Base-by-base conservation (phyloP, 2,888 invertebrate species). In the Catocala nupta region DNA sequence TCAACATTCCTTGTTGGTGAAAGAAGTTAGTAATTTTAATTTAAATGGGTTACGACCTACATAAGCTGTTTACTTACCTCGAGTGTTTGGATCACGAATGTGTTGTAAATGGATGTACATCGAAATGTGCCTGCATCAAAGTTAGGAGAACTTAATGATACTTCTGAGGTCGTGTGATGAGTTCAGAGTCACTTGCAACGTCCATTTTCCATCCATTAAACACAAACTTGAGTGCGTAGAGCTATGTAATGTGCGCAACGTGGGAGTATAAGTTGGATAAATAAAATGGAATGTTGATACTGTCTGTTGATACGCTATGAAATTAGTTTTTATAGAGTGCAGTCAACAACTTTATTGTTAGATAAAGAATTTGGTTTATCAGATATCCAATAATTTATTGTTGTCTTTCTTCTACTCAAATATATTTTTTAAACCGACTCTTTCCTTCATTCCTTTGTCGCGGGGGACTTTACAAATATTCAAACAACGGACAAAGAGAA, bases 181-280 rank as follows among this genome's bases (percentile, higher is more conserved):
- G 61, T 59, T 55, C 54, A 43, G 51, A 70, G 65, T 61, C 59
- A 66, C 71, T 71, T 50, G 70, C 61, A 57, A 75, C 75, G 76
- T 72, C 72, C 76, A 76, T 72, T 76, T 76, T 76, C 71, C 76
- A 74, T 74, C 70, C 72, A 76, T 76, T 76, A 76, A 70, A 73
- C 73, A 71, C 67, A 68, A 73, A 66, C 68, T 62, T 57, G 47
- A 34, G 59, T 65, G 61, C 54, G 70, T 72, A 65, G 34, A 70
- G 76, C 74, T 72, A 74, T 66, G 59, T 75, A 61, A 75, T 59
- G 55, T 63, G 39, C 13, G 49, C 33, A 25, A 63, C 25, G 47
- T 59, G 51, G 6, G 62, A 60, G 25, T 34, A 52, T 11, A 39
- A 39, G 51, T 70, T 49, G 44, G 51, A 47, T 57, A 59, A 71